Conservation (phyloP, 2,113 vertebrate genomes). For the Grammomys dolichurus region DNA sequence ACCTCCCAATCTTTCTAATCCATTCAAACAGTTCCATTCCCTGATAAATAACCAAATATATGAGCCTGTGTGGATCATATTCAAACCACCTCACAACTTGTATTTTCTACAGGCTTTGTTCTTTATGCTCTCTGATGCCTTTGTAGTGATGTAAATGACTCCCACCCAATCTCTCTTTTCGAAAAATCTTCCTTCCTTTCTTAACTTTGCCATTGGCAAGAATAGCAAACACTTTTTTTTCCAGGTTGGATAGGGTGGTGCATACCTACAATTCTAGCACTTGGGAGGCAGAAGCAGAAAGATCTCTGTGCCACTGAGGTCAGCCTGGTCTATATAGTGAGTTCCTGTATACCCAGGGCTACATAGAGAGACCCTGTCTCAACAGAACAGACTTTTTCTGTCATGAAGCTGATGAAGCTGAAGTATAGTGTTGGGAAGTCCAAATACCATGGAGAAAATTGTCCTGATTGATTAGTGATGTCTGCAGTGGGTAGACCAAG, state of each 20-base stretch:
- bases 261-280: neutral
- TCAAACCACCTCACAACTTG: neutral
- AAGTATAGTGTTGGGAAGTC: neutral
- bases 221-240: neutral
- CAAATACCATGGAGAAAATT: neutral
- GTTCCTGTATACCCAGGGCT: neutral
- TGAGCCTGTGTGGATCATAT: neutral
- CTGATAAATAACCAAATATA: neutral
- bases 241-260: neutral
- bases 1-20: neutral
- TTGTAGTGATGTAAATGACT: neutral
- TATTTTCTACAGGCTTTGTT: neutral
- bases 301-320: neutral
- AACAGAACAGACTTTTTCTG: neutral
- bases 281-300: neutral
- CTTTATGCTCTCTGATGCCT: neutral
- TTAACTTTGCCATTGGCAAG: neutral
- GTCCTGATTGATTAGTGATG: neutral
- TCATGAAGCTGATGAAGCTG: neutral
- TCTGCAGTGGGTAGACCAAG: neutral
- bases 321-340: neutral
- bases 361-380: neutral
- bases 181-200: neutral
- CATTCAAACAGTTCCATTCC: neutral
- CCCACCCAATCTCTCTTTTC: neutral